phyloP scores from a whole-genome alignment of 1,140 invertebrate species.

The Maconellicoccus hirsutus region DNA sequence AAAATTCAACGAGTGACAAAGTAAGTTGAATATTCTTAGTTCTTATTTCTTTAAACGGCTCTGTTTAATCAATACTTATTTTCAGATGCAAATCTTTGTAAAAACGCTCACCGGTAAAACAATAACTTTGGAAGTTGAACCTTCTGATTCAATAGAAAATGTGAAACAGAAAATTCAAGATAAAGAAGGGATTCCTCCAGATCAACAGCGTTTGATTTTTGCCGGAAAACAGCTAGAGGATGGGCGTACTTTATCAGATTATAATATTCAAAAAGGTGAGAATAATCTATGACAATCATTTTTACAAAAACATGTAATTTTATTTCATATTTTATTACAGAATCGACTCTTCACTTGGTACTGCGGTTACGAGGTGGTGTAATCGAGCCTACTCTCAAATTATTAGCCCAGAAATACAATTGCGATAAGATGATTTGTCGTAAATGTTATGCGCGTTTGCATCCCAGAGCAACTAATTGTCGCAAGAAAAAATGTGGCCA shows the following conservation, averaged over 20 bases:
- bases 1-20: too few relatives aligned
- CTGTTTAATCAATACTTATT: not conserved
- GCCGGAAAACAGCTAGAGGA: conserved; percentile 29
- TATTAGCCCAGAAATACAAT: conserved; percentile 97
- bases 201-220: conserved; percentile 29
- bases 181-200: conserved; percentile 53
- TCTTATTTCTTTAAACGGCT: too few relatives aligned
- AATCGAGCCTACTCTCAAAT: conserved; percentile 92
- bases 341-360: conserved; percentile 84
- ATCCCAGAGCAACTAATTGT: conserved; percentile 96
- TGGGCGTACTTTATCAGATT: conserved; percentile 44
- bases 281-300: not conserved
- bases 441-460: conserved; percentile 97
- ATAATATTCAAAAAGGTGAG: conserved; percentile 28
- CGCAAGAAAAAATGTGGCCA: conserved; percentile 99
- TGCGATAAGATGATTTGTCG: conserved; percentile 99
- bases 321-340: conserved; percentile 34
- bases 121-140: conserved; percentile 86
- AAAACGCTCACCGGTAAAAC: conserved; percentile 89
- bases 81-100: conserved; percentile 84
- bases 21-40: too few relatives aligned
- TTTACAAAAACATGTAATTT: not conserved
- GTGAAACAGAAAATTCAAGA: conserved; percentile 89
- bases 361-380: conserved; percentile 78
- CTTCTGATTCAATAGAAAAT: conserved; percentile 87